Conservation (phyloP, 2,797 vertebrate genomes). For the Myotis vivesi region DNA sequence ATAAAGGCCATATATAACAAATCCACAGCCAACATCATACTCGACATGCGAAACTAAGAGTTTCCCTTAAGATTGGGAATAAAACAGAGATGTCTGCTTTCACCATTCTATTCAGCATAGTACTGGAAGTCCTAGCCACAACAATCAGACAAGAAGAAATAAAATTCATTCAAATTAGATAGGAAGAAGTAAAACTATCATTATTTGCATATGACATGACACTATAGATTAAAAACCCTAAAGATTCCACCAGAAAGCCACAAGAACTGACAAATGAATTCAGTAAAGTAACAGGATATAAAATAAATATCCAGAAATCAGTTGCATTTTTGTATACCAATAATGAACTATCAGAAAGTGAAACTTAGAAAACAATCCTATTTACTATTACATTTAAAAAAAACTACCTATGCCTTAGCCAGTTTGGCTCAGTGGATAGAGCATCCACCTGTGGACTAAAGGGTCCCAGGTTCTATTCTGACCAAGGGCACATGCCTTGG, state of each 20-base stretch:
- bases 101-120: background rate
- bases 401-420: no score
- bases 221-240: background rate
- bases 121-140: background rate
- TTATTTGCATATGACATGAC: background rate
- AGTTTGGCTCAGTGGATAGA: no score
- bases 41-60: background rate
- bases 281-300: background rate
- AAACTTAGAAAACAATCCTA: background rate
- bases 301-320: background rate
- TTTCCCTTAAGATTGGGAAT: background rate
- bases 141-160: background rate
- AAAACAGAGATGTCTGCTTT: background rate
- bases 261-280: background rate
- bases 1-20: background rate
- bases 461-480: no score
- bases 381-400: background rate
- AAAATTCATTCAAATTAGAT: background rate
- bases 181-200: background rate
- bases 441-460: no score
- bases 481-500: no score
- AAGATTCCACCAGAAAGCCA: background rate
- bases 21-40: background rate
- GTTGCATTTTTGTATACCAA: background rate
- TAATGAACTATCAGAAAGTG: background rate